A percentile compares a stretch with the other conserved stretches of the same genome.
phyloP scores from a whole-genome alignment of 2,888 invertebrate genomes.

The Taenaris catops region DNA sequence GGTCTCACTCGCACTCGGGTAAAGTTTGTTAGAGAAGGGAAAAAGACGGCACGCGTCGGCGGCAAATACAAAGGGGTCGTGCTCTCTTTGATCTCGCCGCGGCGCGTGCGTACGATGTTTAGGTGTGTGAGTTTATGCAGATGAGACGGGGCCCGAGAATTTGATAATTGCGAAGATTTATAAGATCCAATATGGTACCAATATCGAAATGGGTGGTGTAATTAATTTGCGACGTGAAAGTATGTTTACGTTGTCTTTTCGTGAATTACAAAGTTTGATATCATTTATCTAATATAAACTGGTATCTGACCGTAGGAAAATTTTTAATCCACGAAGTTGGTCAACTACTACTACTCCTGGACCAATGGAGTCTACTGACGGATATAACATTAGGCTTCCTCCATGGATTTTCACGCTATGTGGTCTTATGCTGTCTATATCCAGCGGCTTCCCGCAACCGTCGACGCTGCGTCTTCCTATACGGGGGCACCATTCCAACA shows the following conservation, averaged over 20 bases:
- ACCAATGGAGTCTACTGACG: no score
- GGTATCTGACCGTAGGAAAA: no score
- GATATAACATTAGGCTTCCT: no score
- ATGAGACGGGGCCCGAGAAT: conserved; percentile 66
- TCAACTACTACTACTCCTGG: no score
- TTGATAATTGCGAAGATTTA: conserved; percentile 79
- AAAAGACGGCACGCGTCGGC: conserved; percentile 72
- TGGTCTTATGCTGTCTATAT: no score
- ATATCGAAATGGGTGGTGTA: conserved; percentile 27
- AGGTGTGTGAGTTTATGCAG: conserved; percentile 67
- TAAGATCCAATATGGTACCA: conserved; percentile 38
- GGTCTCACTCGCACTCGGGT: conserved; percentile 51
- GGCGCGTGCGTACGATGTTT: conserved; percentile 65
- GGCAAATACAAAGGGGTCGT: conserved; percentile 75
- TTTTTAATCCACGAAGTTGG: no score
- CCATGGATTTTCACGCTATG: no score
- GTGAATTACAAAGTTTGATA: no score
- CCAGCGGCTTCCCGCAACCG: no score
- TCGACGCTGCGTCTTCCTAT: no score
- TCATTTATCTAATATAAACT: no score
- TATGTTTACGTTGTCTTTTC: neutral
- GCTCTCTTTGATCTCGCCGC: conserved; percentile 74
- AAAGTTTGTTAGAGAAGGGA: conserved; percentile 49
- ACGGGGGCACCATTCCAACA: no score
- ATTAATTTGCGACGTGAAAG: conserved; percentile 15